Conservation (phyloP, 2,888 invertebrate species). For the Melanostoma mellinum region DNA sequence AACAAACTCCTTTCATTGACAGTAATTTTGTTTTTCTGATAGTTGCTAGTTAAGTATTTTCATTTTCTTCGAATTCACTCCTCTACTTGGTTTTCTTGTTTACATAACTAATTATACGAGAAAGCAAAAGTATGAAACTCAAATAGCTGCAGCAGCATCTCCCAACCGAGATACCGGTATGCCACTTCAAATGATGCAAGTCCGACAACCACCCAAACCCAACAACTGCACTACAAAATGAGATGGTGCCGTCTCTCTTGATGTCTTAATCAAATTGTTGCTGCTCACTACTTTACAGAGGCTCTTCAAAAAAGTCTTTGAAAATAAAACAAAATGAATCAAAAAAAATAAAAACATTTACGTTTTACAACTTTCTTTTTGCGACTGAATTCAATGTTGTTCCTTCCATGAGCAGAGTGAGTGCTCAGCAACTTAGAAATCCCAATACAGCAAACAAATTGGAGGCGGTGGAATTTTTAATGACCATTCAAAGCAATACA, state of each 20-base stretch:
- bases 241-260: conserved; percentile 28
- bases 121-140: conserved; percentile 58
- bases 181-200: conserved; percentile 57
- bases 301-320: conserved; percentile 18
- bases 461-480: conserved; percentile 42
- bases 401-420: conserved; percentile 21
- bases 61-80: conserved; percentile 26
- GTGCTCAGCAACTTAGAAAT: conserved; percentile 10
- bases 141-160: conserved; percentile 22
- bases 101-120: conserved; percentile 67
- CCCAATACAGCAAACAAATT: conserved; percentile 28
- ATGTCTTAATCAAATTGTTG: conserved; percentile 65
- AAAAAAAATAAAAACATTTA: background rate
- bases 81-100: conserved; percentile 31
- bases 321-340: background rate
- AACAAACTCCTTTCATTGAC: conserved; percentile 5
- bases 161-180: conserved; percentile 39
- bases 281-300: background rate
- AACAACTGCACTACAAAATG: conserved; percentile 29
- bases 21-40: conserved; percentile 9
- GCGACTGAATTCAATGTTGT: conserved; percentile 22
- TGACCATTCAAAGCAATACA: conserved; percentile 45
- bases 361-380: conserved; percentile 66
- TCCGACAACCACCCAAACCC: conserved; percentile 32
- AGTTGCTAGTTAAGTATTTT: conserved; percentile 35